Evolutionary conservation across 2,888 invertebrate genomes (phyloP), one percentile per base, ranked within the genome.

Genomic region (Parasteatoda lunata): DNA sequence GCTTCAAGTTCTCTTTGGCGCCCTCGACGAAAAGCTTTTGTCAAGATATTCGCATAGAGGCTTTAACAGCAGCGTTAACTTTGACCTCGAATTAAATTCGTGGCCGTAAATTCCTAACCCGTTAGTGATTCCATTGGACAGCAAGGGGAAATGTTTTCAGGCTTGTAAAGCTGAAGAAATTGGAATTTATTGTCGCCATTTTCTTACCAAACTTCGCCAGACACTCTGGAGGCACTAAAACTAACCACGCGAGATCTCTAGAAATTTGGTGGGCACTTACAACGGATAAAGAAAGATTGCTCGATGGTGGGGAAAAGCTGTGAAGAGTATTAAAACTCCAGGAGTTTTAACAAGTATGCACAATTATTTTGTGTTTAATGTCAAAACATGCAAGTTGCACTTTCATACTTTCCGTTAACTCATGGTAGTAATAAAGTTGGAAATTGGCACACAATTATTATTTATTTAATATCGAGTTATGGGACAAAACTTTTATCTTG

Each of bases 121-220:
- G 77, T 83, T 77, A 83, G 77, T 65, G 64, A 77, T 66, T 69
- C n/a, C 59, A 77, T 45, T 30, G 78, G 59, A 59, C 47, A 30
- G 51, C 15, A 47, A 64, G 11, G 77, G 47, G 68, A 78, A 49
- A 13, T 15, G 45, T 66, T 52, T 59, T n/a, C 11, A 52, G 68
- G n/a, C 64, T 64, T 30, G 79, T 71, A 72, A 77, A 51, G 77
- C 77, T 68, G 77, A 79, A 72, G 71, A 81, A 81, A 81, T 81
- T 73, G 81, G 66, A 68, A 81, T 81, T 81, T 81, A 81, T 68
- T 68, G 68, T 54, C 52, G 30, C 72, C 71, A 15, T 71, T 79
- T 79, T n/a, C 52, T 30, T n/a, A 54, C 30, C 75, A 48, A 76
- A 59, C 9, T 68, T 30, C 48, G 49, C 48, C 3, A 69, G 71